Conservation (phyloP, 2,797 vertebrate species). For the Anguilla marmorata region DNA sequence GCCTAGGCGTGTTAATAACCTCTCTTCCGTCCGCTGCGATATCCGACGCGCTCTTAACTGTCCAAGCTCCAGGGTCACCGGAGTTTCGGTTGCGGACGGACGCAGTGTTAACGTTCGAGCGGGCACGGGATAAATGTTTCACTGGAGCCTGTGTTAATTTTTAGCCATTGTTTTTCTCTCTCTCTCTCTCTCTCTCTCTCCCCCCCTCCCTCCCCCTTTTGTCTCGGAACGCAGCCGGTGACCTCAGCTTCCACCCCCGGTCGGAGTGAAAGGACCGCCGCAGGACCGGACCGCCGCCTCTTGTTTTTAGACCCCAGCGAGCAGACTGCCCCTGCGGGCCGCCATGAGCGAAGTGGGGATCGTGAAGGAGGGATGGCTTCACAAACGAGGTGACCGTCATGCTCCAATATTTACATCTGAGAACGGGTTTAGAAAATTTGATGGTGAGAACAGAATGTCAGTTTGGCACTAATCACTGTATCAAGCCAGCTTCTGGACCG, state of each 20-base stretch:
- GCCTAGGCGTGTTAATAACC: neutral
- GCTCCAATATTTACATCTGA: neutral
- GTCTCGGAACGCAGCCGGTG: neutral
- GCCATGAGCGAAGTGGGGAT: constrained; percentile 79
- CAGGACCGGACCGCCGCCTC: neutral
- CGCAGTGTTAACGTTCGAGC: neutral
- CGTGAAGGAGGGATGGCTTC: constrained; percentile 84
- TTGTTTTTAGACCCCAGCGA: neutral
- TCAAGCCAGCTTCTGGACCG: neutral
- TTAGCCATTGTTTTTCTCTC: neutral
- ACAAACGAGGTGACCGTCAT: constrained; percentile 76
- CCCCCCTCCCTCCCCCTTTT: neutral
- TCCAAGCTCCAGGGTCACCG: neutral
- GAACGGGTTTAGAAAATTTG: neutral
- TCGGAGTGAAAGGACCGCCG: constrained; percentile 9
- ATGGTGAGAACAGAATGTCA: neutral
- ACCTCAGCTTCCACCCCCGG: neutral
- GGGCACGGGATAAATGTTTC: neutral
- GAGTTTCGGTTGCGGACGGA: neutral
- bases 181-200: neutral
- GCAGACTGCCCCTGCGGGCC: constrained; percentile 34
- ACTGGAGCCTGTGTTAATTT: neutral
- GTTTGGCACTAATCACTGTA: neutral
- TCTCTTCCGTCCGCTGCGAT: neutral
- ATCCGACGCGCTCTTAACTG: neutral